A percentile compares a stretch with the other conserved stretches of the same genome.
Conservation (phyloP, 2,113 vertebrate genomes). For the Petromus typicus region DNA sequence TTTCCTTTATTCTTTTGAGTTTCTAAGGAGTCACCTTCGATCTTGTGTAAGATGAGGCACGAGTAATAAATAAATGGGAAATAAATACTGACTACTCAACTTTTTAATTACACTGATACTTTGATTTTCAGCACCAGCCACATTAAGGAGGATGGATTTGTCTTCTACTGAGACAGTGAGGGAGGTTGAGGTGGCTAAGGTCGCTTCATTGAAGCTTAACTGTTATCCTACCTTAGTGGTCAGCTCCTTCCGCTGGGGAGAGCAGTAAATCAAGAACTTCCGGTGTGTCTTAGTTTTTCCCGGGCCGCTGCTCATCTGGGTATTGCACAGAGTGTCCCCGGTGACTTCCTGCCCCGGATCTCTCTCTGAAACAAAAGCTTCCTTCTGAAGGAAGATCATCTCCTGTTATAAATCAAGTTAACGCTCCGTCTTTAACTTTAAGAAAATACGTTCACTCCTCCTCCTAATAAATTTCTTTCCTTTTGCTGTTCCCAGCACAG, state of each 20-base stretch:
- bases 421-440: constrained; percentile 44
- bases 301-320: neutral
- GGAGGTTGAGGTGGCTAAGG: neutral
- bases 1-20: constrained; percentile 14
- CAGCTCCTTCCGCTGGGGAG: neutral
- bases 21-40: constrained; percentile 26
- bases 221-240: neutral
- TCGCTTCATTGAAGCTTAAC: neutral
- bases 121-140: neutral
- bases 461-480: neutral
- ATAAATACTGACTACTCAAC: neutral
- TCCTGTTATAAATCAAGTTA: constrained; percentile 70
- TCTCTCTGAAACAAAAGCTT: constrained; percentile 61
- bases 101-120: constrained; percentile 23
- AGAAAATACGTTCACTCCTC: constrained; percentile 39
- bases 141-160: neutral
- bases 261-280: constrained; percentile 34
- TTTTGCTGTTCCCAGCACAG: neutral
- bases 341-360: constrained; percentile 25
- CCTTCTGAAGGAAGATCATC: neutral
- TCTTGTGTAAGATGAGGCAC: neutral
- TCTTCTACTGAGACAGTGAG: neutral
- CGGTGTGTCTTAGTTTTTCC: neutral
- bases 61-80: neutral
- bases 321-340: neutral